Base-by-base conservation (phyloP, 2,888 invertebrate genomes). In the Campoplex capitator region DNA sequence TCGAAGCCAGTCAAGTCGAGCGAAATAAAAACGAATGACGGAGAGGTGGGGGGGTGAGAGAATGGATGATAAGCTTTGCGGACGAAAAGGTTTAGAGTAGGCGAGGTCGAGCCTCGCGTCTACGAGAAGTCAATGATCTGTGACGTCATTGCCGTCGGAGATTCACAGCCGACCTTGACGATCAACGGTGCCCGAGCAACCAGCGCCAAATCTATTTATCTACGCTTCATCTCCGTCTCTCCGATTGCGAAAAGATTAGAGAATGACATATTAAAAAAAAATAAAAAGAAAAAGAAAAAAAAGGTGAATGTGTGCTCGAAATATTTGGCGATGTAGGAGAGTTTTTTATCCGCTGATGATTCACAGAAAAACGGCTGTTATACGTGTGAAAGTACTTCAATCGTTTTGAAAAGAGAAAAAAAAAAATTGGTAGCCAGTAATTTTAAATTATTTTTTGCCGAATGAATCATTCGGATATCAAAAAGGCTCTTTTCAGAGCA, bases 121-220 rank as follows among this genome's bases (percentile, higher is more conserved):
- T 83, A 91, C 90, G 87, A 90, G 89, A 89, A 93, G 94, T 94
- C 94, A 94, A 93, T 89, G 94, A 91, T 93, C 94, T 90, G 89
- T 92, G 92, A 91, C 92, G 92, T 93, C 93, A 92, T 88, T 85
- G 78, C 38, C 86, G 81, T 54, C 81, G 81, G 18, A 74, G 58
- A 71, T 70, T 88, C 67, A 65, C 89, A 84, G 86, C 83, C 91
- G 93, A 92, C 93, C 93, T 93, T 93, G 93, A 90, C 84, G 89
- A 92, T 88, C 89, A 89, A 83, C 87, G 74, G 88, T 89, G 88
- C 86, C 84, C 88, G 56, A 73, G 80, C 71, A n/a, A 56, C 65
- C 38, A 87, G 75, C 89, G 91, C 90, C 91, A 90, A 91, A 92
- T 92, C 91, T 91, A 92, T 91, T 91, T 88, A 84, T 89, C 90